Evolutionary conservation across 1,140 invertebrate genomes (phyloP), one percentile per base, ranked within the genome.

Genomic region (Danaus plexippus): DNA sequence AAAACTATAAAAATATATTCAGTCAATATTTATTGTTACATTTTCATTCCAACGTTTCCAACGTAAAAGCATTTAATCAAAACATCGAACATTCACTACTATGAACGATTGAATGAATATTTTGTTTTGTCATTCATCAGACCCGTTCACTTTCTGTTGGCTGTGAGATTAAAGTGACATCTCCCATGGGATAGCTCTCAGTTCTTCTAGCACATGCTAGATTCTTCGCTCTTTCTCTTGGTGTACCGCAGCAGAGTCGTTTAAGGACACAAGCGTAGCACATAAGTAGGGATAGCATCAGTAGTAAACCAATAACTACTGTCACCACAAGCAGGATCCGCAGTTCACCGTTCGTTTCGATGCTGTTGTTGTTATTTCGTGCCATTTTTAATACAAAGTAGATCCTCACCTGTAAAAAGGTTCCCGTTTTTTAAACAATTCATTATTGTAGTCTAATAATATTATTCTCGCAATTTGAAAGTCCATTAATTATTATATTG

Each of bases 241-340:
- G 68, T 10, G 77, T 77, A 32, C 81, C 77, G 48, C 88, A 90
- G 64, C 88, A 89, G 0, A 89, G 74, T 54, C 88, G 74, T 40
- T 87, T 76, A 32, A 89, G 83, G 11, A 90, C 89, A 59, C 87
- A 89, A 11, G 88, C 85, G 61, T 90, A 90, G 59, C 89, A 90
- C 75, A 88, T 82, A 0, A 90, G 74, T 11, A 90, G 66, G 0
- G 87, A 88, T 13, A 88, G 66, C 85, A 90, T 88, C 10, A 89
- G 71, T 0, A 89, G 62, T 32, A 88, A 72, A 0, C 89, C 89
- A 1, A 89, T 79, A 9, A 88, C 73, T 13, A 89, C 87, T 1
- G 88, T 89, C n/a, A 88, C 80, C 11, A 89, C 81, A 32, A 89
- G 72, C 3, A 88, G 66, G 57, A 89, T 77, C 55, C 86, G 79